These are phyloP conservation scores for Elysia crispata DNA, from an alignment of 2,888 invertebrate genomes.

Conservation along the genomic window DNA sequence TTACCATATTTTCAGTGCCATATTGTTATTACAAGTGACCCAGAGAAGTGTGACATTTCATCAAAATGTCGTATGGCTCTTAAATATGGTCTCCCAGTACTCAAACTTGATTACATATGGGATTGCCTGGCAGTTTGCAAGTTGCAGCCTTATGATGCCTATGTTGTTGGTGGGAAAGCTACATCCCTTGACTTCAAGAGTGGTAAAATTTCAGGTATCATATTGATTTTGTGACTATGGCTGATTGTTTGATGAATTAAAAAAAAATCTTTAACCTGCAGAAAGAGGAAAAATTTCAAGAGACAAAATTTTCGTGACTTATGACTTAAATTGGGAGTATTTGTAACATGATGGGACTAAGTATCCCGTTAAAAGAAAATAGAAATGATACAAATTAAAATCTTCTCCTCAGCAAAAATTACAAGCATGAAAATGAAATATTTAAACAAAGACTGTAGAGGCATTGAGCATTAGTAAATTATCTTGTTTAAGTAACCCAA, in stretches of 20 bases:
- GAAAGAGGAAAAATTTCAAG: no score
- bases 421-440: no score
- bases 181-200: constrained; percentile 67
- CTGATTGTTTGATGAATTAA: not conserved
- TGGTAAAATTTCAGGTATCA: constrained; percentile 71
- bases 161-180: constrained; percentile 66
- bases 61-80: constrained; percentile 73
- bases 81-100: constrained; percentile 72
- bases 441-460: no score
- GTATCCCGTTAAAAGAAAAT: no score
- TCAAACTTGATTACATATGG: constrained; percentile 66
- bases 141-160: constrained; percentile 63
- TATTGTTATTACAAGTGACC: constrained; percentile 68
- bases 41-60: constrained; percentile 68
- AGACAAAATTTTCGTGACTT: no score
- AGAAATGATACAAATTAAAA: no score
- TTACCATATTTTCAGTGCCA: constrained; percentile 60
- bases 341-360: no score
- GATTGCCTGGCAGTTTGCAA: constrained; percentile 60
- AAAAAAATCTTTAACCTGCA: not conserved
- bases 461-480: no score
- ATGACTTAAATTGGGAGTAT: no score
- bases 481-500: no score
- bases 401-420: no score
- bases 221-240: not conserved